Evolutionary conservation across 2,888 invertebrate genomes (phyloP).

Genomic region (Mythimna lalbum): DNA sequence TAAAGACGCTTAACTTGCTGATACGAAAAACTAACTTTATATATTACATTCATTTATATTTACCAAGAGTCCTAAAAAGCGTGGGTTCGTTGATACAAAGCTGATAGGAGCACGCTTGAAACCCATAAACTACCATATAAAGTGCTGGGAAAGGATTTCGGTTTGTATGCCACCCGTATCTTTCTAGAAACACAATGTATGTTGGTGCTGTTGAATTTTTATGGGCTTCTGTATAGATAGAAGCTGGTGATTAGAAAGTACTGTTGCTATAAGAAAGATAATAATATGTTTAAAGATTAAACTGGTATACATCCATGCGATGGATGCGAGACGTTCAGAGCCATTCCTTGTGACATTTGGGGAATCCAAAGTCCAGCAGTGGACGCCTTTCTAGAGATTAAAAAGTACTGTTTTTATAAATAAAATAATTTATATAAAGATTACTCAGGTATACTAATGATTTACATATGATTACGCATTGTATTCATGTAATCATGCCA

Average conservation of each 20-base stretch:
- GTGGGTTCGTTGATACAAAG: constrained; percentile 61
- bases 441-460: background rate
- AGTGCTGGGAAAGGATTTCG: constrained; percentile 56
- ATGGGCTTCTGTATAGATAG: background rate
- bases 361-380: no score
- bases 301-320: background rate
- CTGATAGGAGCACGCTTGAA: constrained; percentile 64
- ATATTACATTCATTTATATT: constrained; percentile 56
- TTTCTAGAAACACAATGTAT: constrained; percentile 38
- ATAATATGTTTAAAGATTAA: background rate
- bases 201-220: constrained; percentile 34
- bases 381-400: background rate
- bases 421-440: background rate
- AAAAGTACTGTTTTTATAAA: background rate
- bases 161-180: constrained; percentile 40
- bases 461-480: background rate
- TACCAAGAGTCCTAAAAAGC: constrained; percentile 60
- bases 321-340: no score
- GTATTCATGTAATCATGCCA: background rate
- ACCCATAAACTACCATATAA: constrained; percentile 69
- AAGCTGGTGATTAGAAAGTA: background rate
- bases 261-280: background rate
- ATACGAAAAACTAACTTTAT: constrained; percentile 25
- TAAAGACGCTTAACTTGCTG: constrained; percentile 6
- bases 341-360: no score